phyloP scores from a whole-genome alignment of 2,888 invertebrate species.

The Melikaiella ostensackeni region DNA sequence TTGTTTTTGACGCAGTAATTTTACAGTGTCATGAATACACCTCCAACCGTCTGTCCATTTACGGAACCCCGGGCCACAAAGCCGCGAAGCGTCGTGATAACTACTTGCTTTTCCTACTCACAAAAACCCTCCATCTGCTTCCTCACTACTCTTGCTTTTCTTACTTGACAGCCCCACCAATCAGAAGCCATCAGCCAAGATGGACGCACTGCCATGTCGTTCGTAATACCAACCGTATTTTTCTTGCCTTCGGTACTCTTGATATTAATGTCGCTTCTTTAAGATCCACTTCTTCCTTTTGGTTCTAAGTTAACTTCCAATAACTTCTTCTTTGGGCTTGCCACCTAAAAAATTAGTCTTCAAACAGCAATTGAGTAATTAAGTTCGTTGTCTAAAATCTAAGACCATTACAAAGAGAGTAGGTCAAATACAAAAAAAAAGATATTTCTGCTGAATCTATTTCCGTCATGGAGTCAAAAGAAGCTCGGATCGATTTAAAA shows the following conservation, averaged over 20 bases:
- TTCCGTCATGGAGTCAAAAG: neutral
- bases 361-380: too few relatives aligned
- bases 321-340: neutral
- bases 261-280: neutral
- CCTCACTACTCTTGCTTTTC: conserved; percentile 35
- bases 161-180: conserved; percentile 54
- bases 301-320: neutral
- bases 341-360: too few relatives aligned
- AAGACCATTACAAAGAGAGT: too few relatives aligned
- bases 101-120: conserved; percentile 64
- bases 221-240: neutral
- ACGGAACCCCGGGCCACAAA: conserved; percentile 47
- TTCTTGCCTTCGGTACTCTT: conserved; percentile 9
- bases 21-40: conserved; percentile 76
- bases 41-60: conserved; percentile 64
- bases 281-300: neutral
- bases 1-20: conserved; percentile 77
- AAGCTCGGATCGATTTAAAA: conserved; percentile 42
- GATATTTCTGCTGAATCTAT: neutral
- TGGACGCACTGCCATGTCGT: conserved; percentile 53
- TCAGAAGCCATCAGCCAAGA: conserved; percentile 62
- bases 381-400: rapidly evolving
- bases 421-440: too few relatives aligned
- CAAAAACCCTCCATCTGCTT: conserved; percentile 36
- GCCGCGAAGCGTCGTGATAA: conserved; percentile 63